phyloP scores from a whole-genome alignment of 2,797 vertebrate species.

The Manis pentadactyla region DNA sequence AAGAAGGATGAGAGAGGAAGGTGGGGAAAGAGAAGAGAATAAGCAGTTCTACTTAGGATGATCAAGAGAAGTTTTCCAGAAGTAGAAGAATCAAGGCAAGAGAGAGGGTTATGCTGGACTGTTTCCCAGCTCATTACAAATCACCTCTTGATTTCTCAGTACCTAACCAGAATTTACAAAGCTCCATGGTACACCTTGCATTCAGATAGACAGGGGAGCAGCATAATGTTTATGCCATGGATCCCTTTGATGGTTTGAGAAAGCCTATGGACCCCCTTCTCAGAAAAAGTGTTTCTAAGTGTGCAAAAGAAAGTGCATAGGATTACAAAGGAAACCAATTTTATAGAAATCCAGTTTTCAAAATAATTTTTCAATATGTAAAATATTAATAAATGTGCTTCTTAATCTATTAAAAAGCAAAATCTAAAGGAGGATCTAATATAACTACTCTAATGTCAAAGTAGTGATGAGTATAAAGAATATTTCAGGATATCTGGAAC shows the following conservation, averaged over 20 bases:
- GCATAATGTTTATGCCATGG: neutral
- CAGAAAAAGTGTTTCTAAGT: conserved; percentile 26
- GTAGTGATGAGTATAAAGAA: neutral
- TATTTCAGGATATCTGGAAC: conserved; percentile 5
- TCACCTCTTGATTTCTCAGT: neutral
- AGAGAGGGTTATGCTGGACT: neutral
- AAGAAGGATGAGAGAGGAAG: neutral
- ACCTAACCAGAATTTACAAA: neutral
- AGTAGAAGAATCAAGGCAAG: neutral
- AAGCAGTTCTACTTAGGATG: neutral
- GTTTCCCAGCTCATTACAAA: neutral
- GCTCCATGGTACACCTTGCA: rapidly evolving
- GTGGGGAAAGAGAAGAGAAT: neutral
- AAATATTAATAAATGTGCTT: conserved; percentile 40
- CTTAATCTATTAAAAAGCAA: conserved; percentile 14
- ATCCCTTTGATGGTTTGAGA: neutral
- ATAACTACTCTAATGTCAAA: neutral
- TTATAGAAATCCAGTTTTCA: conserved; percentile 26
- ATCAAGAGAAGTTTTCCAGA: neutral
- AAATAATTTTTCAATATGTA: conserved; percentile 46
- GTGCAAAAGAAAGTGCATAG: neutral
- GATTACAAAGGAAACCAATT: neutral
- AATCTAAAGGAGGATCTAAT: neutral
- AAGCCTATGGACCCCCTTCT: neutral
- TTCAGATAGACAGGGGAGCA: neutral